Conservation (phyloP, 2,888 invertebrate genomes). For the Rhabditoides inermis region DNA sequence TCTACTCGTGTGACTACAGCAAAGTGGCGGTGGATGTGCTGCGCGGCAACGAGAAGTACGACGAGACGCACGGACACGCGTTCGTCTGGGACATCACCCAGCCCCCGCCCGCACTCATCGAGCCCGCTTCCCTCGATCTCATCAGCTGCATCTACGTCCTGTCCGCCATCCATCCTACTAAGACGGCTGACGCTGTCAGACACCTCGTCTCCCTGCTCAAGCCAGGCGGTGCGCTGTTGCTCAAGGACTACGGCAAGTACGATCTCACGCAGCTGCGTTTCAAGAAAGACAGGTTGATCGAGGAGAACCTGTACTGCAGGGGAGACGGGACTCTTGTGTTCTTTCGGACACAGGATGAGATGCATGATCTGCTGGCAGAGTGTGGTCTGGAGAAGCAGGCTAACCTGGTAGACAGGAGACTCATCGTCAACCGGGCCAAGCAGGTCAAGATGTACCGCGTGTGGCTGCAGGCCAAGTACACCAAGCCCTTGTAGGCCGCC, state of each 20-base stretch:
- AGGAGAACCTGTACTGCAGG: slow-evolving; percentile 86
- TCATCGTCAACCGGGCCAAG: slow-evolving; percentile 89
- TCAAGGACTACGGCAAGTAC: slow-evolving; percentile 90
- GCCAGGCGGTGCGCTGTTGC: slow-evolving; percentile 85
- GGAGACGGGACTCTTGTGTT: slow-evolving; percentile 94
- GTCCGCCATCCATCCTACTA: slow-evolving; percentile 81
- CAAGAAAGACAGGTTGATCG: slow-evolving; percentile 66
- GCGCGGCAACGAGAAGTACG: slow-evolving; percentile 57
- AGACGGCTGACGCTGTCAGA: slow-evolving; percentile 65
- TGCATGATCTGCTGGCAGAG: slow-evolving; percentile 57
- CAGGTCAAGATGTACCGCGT: slow-evolving; percentile 93
- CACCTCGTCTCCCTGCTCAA: slow-evolving; percentile 73
- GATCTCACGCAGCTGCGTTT: slow-evolving; percentile 67
- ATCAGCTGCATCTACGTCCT: slow-evolving; percentile 86
- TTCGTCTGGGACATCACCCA: slow-evolving; percentile 80
- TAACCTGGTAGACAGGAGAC: slow-evolving; percentile 75
- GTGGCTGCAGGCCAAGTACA: slow-evolving; percentile 92
- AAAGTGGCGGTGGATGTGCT: slow-evolving; percentile 58
- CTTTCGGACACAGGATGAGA: slow-evolving; percentile 78
- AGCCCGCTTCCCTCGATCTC: slow-evolving; percentile 72
- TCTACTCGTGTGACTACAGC: slow-evolving; percentile 91
- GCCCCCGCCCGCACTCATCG: slow-evolving; percentile 55
- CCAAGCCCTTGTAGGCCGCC: slow-evolving; percentile 6
- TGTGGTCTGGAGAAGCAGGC: slow-evolving; percentile 73
- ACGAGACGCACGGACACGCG: slow-evolving; percentile 65